phyloP scores from a whole-genome alignment of 53 echinoderm and acorn worm genomes.

The Paracentrotus lividus region DNA sequence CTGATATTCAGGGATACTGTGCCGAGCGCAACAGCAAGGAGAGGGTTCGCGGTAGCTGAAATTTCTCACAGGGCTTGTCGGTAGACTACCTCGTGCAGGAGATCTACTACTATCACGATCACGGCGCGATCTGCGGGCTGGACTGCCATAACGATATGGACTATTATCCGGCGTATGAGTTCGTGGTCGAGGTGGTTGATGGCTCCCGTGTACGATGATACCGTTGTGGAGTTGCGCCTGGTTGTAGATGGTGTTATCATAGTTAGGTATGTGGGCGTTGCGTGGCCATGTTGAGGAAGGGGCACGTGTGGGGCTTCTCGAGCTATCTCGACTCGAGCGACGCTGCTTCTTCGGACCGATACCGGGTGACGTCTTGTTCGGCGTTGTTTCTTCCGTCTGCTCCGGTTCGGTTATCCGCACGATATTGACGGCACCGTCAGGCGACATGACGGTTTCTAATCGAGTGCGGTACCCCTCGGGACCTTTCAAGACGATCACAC shows the following conservation, averaged over 20 bases:
- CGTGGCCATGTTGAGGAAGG: slow-evolving; percentile 84
- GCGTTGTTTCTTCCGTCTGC: slow-evolving; percentile 60
- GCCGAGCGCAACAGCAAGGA: slow-evolving; percentile 80
- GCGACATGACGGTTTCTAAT: slow-evolving; percentile 88
- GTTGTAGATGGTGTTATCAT: slow-evolving; percentile 74
- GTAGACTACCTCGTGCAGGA: slow-evolving; percentile 88
- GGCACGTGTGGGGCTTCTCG: slow-evolving; percentile 79
- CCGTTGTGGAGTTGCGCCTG: slow-evolving; percentile 80
- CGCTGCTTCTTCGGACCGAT: slow-evolving; percentile 79
- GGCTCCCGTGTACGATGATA: slow-evolving; percentile 73
- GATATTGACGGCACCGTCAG: slow-evolving; percentile 89
- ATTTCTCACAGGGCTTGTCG: slow-evolving; percentile 90
- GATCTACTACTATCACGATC: slow-evolving; percentile 87
- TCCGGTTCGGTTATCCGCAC: slow-evolving; percentile 85
- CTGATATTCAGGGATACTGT: slow-evolving; percentile 84
- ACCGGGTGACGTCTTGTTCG: slow-evolving; percentile 72
- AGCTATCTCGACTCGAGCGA: slow-evolving; percentile 76
- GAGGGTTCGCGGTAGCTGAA: slow-evolving; percentile 88
- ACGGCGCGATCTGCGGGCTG: slow-evolving; percentile 84
- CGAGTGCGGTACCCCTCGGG: slow-evolving; percentile 94
- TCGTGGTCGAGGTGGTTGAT: slow-evolving; percentile 72
- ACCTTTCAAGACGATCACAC: slow-evolving; percentile 91
- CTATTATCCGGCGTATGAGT: slow-evolving; percentile 80
- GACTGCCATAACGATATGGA: slow-evolving; percentile 88
- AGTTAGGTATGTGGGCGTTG: slow-evolving; percentile 77